Percentiles rank a stretch among this genome's conserved stretches.
Evolutionary conservation across 2,113 vertebrate genomes (phyloP).

Genomic region (Stomatorhinus ivindoensis): DNA sequence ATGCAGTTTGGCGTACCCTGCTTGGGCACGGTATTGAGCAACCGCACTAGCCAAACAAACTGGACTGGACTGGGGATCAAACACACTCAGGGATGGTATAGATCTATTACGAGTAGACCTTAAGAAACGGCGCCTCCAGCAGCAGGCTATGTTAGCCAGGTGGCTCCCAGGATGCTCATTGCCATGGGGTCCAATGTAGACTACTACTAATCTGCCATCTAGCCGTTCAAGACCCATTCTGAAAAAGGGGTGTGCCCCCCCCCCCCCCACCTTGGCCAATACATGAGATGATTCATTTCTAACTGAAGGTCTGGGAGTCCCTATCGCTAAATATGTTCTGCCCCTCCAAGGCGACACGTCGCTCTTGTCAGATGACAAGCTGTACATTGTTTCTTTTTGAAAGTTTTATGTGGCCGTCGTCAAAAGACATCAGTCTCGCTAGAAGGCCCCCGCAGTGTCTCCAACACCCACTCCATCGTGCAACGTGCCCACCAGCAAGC

Average conservation of each 20-base stretch:
- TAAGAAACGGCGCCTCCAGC: background rate
- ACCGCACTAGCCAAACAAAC: background rate
- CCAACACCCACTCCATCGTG: background rate
- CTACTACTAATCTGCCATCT: background rate
- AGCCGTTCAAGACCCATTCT: background rate
- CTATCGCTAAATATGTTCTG: background rate
- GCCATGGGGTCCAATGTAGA: background rate
- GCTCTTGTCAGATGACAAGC: background rate
- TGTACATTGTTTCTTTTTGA: background rate
- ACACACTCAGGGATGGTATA: background rate
- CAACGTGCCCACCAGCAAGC: background rate
- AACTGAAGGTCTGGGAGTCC: background rate
- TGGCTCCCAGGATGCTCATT: background rate
- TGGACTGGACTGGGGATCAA: background rate
- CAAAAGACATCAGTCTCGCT: background rate
- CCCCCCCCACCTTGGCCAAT: background rate
- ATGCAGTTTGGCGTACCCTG: background rate
- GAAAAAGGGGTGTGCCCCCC: background rate
- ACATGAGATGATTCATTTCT: background rate
- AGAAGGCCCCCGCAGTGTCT: too few relatives aligned
- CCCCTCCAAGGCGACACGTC: background rate
- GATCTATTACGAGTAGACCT: background rate
- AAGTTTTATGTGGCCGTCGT: background rate
- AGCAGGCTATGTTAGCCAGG: background rate
- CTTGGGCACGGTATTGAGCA: background rate